Conservation (phyloP, 2,113 vertebrate species). For the Megaleporinus macrocephalus region DNA sequence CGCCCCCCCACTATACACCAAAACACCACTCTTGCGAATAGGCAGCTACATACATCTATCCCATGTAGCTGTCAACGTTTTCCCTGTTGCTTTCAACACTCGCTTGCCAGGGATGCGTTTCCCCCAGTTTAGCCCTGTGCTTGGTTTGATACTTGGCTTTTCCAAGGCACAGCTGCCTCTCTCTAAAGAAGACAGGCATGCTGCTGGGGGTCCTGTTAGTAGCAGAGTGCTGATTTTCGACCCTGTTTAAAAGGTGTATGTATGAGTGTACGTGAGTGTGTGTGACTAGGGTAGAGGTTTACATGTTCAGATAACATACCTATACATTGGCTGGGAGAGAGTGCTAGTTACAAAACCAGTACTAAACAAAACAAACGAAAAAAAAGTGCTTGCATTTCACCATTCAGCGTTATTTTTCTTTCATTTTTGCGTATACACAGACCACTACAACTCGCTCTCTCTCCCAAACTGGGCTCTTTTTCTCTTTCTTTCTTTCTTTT, state of each 20-base stretch:
- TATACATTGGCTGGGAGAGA: conserved; percentile 46
- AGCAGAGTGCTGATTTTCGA: conserved; percentile 32
- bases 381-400: conserved; percentile 53
- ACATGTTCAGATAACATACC: conserved; percentile 37
- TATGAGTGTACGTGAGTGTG: neutral
- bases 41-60: neutral
- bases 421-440: conserved; percentile 47
- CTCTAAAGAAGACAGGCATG: neutral
- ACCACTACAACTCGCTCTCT: conserved; percentile 27
- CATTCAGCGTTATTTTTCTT: conserved; percentile 49
- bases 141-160: neutral
- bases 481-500: conserved; percentile 39
- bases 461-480: conserved; percentile 8
- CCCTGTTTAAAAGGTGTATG: conserved; percentile 48
- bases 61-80: neutral
- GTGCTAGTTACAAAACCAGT: conserved; percentile 41
- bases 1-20: neutral
- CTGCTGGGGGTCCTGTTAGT: neutral
- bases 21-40: neutral
- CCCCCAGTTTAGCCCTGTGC: neutral
- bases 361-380: conserved; percentile 20
- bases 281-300: conserved; percentile 1
- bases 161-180: conserved; percentile 5
- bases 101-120: neutral
- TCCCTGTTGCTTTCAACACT: neutral